Conservation (phyloP, 2,113 vertebrate genomes). For the Perca schrenkii region DNA sequence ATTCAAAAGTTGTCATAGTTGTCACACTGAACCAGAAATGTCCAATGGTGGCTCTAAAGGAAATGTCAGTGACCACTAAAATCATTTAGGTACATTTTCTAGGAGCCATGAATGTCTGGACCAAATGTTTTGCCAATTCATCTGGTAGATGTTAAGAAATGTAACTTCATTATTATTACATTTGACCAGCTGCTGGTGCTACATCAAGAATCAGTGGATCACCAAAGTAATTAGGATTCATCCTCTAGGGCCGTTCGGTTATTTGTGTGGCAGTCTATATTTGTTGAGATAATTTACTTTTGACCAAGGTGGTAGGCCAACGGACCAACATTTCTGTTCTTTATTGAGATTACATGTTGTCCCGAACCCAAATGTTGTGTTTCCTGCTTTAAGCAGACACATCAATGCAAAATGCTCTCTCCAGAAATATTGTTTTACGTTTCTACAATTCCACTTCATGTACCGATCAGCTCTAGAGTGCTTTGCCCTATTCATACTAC, state of each 20-base stretch:
- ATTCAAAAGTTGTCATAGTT: background rate
- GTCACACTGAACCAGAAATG: background rate
- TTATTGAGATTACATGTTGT: too few species aligned
- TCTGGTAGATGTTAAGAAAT: background rate
- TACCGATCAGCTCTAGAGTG: background rate
- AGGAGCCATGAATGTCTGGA: background rate
- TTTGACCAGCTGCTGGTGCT: background rate
- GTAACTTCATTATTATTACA: background rate
- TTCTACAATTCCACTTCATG: too few species aligned
- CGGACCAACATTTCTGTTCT: background rate
- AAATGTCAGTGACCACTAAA: background rate
- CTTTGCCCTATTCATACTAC: background rate
- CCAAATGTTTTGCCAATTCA: background rate
- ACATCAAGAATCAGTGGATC: background rate
- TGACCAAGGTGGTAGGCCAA: background rate
- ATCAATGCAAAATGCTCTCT: background rate
- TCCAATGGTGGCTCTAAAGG: background rate
- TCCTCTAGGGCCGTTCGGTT: background rate
- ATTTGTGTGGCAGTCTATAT: background rate
- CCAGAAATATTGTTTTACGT: background rate
- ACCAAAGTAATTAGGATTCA: background rate
- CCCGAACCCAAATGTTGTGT: too few species aligned
- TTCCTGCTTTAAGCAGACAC: too few species aligned
- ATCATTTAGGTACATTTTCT: background rate
- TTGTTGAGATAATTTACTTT: background rate